Base-by-base conservation (phyloP, 2,113 vertebrate genomes). In the Progne subis region DNA sequence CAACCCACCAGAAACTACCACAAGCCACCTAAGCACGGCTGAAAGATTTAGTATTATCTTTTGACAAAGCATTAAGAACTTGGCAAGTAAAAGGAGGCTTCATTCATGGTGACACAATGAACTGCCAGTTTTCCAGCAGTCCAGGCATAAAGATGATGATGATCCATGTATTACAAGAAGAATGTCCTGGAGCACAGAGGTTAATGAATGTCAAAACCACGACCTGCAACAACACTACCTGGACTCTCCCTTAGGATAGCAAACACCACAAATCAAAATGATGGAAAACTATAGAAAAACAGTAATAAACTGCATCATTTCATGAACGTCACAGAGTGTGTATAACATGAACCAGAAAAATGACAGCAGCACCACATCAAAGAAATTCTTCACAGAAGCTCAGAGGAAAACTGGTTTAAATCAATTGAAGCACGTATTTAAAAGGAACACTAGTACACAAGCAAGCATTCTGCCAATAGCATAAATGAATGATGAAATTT, bases 321-420 rank as follows among this genome's bases (percentile, higher is more conserved):
- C 39, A 44, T 28, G 49, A 86, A 67, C 39, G 70, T 57, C 64
- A 72, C 7, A 12, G 47, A 61, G 28, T 31, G 67, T 57, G 16
- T 23, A 49, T 31, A 81, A 83, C 64, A 46, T 28, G 43, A 81
- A 81, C 28, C 19, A 74, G 52, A 93, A 83, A 43, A 86, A 86
- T 52, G 68, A 89, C 59, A 83, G 81, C 72, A 86, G 41, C 21
- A 74, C 24, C 20, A 74, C 68, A 77, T 92, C 56, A 71, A 81
- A 93, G 60, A 82, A 89, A 91, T 84, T 74, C 39, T 92, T 90
- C 70, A 78, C 65, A 82, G 87, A 78, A 89, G 50, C 64, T 61
- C 57, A 78, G 52, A 85, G 80, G 49, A 81, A 93, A 84, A 89
- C 18, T 55, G 32, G 32, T 71, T 93, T 79, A 78, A 78, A 84